Percentiles rank a stretch among this genome's conserved stretches.
Conservation (phyloP, 1,140 invertebrate species). For the Leptoteleia sp. region DNA sequence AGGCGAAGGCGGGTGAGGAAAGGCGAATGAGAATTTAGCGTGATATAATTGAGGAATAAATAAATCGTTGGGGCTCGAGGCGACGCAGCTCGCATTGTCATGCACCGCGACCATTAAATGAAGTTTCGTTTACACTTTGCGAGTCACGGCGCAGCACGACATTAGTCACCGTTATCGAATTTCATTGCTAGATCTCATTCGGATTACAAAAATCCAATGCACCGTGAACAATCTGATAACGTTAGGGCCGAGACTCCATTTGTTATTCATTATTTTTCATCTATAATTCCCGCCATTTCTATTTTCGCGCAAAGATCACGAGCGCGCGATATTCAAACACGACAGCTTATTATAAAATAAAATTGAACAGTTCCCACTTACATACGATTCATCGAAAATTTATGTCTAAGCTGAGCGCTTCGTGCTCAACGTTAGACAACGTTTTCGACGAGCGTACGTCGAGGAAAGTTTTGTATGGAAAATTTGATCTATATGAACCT, state of each 20-base stretch:
- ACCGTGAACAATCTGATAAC: constrained; percentile 46
- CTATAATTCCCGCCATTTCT: constrained; percentile 46
- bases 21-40: background rate
- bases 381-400: constrained; percentile 2
- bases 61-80: background rate
- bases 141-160: constrained; percentile 51
- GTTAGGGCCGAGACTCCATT: constrained; percentile 43
- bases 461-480: too few relatives aligned
- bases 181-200: constrained; percentile 55
- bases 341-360: constrained; percentile 33
- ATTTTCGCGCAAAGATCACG: constrained; percentile 38
- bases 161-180: constrained; percentile 61
- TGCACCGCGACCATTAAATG: constrained; percentile 30
- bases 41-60: constrained; percentile 11
- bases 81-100: constrained; percentile 31
- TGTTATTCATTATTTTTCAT: constrained; percentile 54
- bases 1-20: too few relatives aligned
- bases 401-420: too few relatives aligned
- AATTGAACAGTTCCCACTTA: constrained; percentile 4
- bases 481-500: too few relatives aligned
- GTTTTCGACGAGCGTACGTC: too few relatives aligned
- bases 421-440: too few relatives aligned
- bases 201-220: constrained; percentile 60
- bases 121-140: constrained; percentile 58
- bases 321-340: constrained; percentile 34